phyloP scores from a whole-genome alignment of 2,797 vertebrate species.

The Okamejei kenojei region DNA sequence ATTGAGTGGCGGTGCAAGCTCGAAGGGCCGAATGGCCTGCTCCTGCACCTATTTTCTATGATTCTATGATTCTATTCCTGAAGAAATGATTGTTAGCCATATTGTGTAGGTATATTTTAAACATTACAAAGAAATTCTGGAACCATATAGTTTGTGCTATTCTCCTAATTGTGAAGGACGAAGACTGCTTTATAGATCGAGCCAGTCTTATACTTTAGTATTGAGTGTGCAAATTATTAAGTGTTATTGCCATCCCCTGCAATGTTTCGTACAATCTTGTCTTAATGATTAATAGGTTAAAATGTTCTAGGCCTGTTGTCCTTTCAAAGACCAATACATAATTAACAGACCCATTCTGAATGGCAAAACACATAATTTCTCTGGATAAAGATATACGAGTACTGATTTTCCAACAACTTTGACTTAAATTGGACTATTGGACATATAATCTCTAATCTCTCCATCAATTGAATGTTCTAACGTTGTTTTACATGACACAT shows the following conservation, averaged over 20 bases:
- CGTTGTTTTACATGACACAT: not conserved
- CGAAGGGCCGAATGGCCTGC: no score
- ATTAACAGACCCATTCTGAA: not conserved
- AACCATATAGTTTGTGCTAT: not conserved
- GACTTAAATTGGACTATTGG: not conserved
- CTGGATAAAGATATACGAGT: not conserved
- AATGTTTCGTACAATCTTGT: not conserved
- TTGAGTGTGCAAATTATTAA: not conserved
- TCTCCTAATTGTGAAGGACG: not conserved
- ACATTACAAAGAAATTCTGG: not conserved
- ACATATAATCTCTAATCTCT: not conserved
- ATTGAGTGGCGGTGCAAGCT: no score
- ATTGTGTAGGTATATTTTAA: not conserved
- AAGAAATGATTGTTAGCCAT: not conserved
- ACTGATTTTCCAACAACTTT: not conserved
- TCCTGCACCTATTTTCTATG: no score
- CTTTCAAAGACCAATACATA: not conserved
- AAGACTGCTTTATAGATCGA: not conserved
- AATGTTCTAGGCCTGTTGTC: not conserved
- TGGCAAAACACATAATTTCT: not conserved
- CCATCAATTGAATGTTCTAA: not conserved
- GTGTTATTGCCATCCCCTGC: not conserved
- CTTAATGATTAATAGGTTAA: not conserved
- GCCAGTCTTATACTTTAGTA: not conserved
- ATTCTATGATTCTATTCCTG: no score